Evolutionary conservation across 2,888 invertebrate species (phyloP).

Genomic region (Hypomecis punctinalis): DNA sequence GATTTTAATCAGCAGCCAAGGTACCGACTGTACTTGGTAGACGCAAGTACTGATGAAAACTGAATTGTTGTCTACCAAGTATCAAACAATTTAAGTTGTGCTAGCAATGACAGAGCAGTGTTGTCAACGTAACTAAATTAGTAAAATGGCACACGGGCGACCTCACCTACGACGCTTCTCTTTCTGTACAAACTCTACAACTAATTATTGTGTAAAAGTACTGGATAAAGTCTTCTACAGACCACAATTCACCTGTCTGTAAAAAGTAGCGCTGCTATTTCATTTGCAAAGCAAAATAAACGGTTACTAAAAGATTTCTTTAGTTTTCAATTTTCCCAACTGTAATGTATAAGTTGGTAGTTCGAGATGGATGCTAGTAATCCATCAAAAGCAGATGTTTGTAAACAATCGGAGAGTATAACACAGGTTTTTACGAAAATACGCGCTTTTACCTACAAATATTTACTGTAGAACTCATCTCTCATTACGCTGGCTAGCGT

Average conservation of each 20-base stretch:
- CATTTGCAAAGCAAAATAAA: neutral
- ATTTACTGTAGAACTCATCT: constrained; percentile 8
- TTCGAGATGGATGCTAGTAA: constrained; percentile 9
- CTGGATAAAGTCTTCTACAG: neutral
- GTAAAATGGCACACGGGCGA: too few relatives aligned
- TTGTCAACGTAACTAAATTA: too few relatives aligned
- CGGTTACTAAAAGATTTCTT: neutral
- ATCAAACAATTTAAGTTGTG: too few relatives aligned
- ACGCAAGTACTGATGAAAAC: too few relatives aligned
- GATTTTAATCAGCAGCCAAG: too few relatives aligned
- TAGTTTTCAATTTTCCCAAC: neutral
- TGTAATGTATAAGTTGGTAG: neutral
- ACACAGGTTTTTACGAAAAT: constrained; percentile 10
- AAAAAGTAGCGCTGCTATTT: neutral
- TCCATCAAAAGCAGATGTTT: constrained; percentile 17
- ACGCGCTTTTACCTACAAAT: constrained; percentile 12
- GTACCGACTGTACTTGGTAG: too few relatives aligned
- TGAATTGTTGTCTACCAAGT: too few relatives aligned
- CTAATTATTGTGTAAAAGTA: neutral
- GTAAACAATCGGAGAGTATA: constrained; percentile 17
- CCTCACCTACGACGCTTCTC: too few relatives aligned
- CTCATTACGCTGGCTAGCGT: constrained; percentile 1
- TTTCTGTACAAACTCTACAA: too few relatives aligned
- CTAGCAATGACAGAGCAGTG: too few relatives aligned
- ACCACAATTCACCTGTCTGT: neutral